Evolutionary conservation across 1,140 invertebrate species (phyloP).

Genomic region (Delia radicum): DNA sequence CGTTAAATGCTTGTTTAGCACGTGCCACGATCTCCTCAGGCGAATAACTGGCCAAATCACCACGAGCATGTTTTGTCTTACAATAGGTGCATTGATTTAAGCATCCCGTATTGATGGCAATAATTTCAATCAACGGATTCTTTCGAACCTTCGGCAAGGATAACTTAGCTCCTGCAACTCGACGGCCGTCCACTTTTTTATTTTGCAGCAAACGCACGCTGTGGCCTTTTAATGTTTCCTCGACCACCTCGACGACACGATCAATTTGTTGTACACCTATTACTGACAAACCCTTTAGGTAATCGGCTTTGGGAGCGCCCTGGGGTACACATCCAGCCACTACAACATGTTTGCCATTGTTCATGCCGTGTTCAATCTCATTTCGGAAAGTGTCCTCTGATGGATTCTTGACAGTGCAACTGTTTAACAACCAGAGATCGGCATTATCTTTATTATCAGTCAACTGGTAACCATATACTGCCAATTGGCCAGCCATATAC

Average conservation of each 20-base stretch:
- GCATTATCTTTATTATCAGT: conserved; percentile 80
- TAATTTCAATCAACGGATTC: conserved; percentile 97
- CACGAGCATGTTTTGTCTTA: conserved; percentile 96
- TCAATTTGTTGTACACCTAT: conserved; percentile 98
- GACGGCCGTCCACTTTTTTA: conserved; percentile 77
- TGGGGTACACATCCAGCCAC: conserved; percentile 97
- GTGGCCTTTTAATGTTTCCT: conserved; percentile 91
- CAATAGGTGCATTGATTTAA: conserved; percentile 98
- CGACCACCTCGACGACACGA: conserved; percentile 96
- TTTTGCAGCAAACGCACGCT: conserved; percentile 72
- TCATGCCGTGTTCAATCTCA: conserved; percentile 79
- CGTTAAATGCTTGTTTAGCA: conserved; percentile 81
- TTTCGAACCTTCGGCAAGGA: conserved; percentile 90
- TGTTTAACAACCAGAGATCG: conserved; percentile 94
- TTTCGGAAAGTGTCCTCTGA: conserved; percentile 96
- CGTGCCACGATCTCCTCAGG: conserved; percentile 79
- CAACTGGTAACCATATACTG: conserved; percentile 82
- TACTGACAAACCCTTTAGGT: conserved; percentile 78
- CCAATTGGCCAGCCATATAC: conserved; percentile 95
- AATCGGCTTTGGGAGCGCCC: conserved; percentile 73
- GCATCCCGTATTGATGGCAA: conserved; percentile 96
- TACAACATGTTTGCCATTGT: conserved; percentile 81
- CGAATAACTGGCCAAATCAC: conserved; percentile 91
- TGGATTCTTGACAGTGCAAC: conserved; percentile 96
- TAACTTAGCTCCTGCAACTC: conserved; percentile 83